Conservation (phyloP, 1,140 invertebrate genomes). For the Trissolcus basalis region DNA sequence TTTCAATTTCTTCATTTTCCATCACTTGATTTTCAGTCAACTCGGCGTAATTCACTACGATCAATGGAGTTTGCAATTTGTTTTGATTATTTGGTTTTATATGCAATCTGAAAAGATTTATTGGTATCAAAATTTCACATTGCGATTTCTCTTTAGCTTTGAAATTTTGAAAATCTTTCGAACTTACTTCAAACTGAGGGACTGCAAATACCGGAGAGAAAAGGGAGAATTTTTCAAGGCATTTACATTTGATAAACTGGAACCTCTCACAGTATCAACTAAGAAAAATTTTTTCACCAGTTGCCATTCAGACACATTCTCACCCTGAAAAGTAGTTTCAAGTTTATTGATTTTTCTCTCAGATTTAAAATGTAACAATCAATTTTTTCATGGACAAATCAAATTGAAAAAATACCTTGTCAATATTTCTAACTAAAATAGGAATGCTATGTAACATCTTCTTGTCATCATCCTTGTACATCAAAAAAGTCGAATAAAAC, state of each 20-base stretch:
- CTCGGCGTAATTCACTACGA: conserved; percentile 78
- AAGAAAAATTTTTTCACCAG: conserved; percentile 83
- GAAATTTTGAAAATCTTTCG: conserved; percentile 3
- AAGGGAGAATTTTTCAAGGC: conserved; percentile 6
- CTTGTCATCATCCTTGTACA: conserved; percentile 71
- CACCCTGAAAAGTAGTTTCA: conserved; percentile 56
- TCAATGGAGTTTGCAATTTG: conserved; percentile 79
- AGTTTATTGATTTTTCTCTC: no score
- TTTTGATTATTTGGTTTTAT: conserved; percentile 75
- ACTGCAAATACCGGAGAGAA: conserved; percentile 70
- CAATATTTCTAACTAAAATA: conserved; percentile 73
- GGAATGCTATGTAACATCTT: conserved; percentile 79
- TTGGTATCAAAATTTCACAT: neutral
- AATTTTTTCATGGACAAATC: neutral
- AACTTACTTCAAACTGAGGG: conserved; percentile 69
- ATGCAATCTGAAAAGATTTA: conserved; percentile 71
- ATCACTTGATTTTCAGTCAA: conserved; percentile 73
- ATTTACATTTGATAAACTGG: conserved; percentile 57
- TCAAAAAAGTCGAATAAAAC: conserved; percentile 79
- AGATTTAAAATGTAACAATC: no score
- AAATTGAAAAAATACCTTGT: conserved; percentile 24
- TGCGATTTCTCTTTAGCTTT: neutral
- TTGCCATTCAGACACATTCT: conserved; percentile 78
- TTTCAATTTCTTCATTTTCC: conserved; percentile 70
- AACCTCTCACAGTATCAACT: conserved; percentile 78